Percentiles rank a stretch among this genome's conserved stretches.
phyloP scores from a whole-genome alignment of 2,113 vertebrate genomes.

The Polypterus bichir region DNA sequence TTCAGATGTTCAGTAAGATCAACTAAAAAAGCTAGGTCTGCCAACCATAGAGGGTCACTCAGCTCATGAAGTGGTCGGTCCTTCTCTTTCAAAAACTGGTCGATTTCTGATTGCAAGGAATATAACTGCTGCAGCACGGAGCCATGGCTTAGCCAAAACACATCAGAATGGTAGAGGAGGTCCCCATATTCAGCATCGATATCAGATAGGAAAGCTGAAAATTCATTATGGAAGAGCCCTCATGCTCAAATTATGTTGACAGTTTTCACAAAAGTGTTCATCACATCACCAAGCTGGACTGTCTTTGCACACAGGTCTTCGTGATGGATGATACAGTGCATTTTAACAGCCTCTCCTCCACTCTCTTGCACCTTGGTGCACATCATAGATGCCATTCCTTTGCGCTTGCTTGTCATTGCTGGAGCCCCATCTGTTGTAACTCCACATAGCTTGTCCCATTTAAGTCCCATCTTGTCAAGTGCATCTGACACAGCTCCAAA shows the following conservation, averaged over 20 bases:
- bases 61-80: slow-evolving; percentile 15
- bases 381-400: slow-evolving; percentile 22
- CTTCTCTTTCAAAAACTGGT: slow-evolving; percentile 12
- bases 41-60: slow-evolving; percentile 19
- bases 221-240: slow-evolving; percentile 12
- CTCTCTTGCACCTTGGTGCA: slow-evolving; percentile 11
- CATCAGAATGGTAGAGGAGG: slow-evolving; percentile 10
- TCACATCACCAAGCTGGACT: slow-evolving; percentile 7
- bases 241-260: slow-evolving; percentile 8
- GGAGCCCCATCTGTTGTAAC: slow-evolving; percentile 18
- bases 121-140: no score
- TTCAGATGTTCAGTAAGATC: slow-evolving; percentile 1
- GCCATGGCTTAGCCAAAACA: slow-evolving; percentile 8
- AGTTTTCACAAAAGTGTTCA: slow-evolving; percentile 16
- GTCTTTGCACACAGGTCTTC: slow-evolving; percentile 12
- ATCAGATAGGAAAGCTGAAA: slow-evolving; percentile 9
- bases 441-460: slow-evolving; percentile 15
- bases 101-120: not conserved
- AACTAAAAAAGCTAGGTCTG: slow-evolving; percentile 15
- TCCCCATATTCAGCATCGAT: slow-evolving; percentile 16
- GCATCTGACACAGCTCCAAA: slow-evolving; percentile 15
- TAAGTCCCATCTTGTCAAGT: slow-evolving; percentile 6
- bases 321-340: slow-evolving; percentile 17
- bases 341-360: slow-evolving; percentile 14
- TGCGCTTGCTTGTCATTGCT: slow-evolving; percentile 16